Conservation (phyloP, 2,797 vertebrate genomes). For the Hephaestus fuliginosus region DNA sequence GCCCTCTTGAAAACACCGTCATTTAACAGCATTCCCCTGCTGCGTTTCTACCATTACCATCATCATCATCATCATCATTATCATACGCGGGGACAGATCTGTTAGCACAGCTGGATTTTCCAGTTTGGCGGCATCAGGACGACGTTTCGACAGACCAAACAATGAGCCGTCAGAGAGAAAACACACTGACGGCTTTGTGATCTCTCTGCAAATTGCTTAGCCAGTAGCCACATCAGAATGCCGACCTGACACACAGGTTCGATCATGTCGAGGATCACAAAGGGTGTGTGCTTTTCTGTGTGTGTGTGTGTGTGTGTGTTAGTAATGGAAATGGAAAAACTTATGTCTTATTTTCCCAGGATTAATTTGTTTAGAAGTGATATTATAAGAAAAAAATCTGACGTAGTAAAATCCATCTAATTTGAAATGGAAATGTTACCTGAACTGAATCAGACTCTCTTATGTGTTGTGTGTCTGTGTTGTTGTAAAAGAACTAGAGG, state of each 20-base stretch:
- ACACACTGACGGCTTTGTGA: slow-evolving; percentile 5
- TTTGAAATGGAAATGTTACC: background rate
- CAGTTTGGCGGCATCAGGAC: slow-evolving; percentile 52
- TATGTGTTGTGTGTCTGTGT: background rate
- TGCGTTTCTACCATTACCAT: background rate
- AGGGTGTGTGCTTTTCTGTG: slow-evolving; percentile 1
- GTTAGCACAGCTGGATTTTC: slow-evolving; percentile 64
- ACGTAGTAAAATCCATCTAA: background rate
- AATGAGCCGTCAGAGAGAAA: background rate
- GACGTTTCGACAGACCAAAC: slow-evolving; percentile 31
- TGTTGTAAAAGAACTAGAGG: background rate
- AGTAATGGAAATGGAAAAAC: background rate
- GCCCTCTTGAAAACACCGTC: slow-evolving; percentile 18
- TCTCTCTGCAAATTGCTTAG: slow-evolving; percentile 23
- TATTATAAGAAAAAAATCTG: background rate
- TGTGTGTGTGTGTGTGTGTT: slow-evolving; percentile 26
- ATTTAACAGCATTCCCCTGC: slow-evolving; percentile 35
- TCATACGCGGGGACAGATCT: slow-evolving; percentile 22
- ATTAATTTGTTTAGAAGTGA: background rate
- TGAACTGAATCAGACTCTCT: background rate
- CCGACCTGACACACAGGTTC: slow-evolving; percentile 33
- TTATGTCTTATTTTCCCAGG: background rate
- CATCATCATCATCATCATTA: slow-evolving; percentile 7
- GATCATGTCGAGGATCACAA: slow-evolving; percentile 41
- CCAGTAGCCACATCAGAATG: slow-evolving; percentile 46